A percentile compares a stretch with the other conserved stretches of the same genome.
phyloP scores from a whole-genome alignment of 2,888 invertebrate genomes.

The Geotrupes spiniger region DNA sequence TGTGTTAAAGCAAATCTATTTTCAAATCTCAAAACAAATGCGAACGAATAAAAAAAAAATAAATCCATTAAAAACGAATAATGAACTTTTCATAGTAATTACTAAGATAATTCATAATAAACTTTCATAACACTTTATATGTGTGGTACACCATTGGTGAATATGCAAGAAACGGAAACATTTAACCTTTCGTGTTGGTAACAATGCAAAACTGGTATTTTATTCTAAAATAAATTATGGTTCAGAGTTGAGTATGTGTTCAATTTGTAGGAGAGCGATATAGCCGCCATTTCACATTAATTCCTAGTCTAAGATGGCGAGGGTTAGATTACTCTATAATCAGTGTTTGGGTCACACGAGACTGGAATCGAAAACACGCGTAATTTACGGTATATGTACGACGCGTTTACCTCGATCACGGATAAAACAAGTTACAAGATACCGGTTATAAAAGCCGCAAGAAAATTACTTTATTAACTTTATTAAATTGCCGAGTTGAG shows the following conservation, averaged over 20 bases:
- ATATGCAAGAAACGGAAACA: constrained; percentile 9
- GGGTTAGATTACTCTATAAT: constrained; percentile 24
- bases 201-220: constrained; percentile 7
- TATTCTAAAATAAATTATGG: constrained; percentile 14
- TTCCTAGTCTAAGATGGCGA: constrained; percentile 27
- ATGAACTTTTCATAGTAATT: too few relatives aligned
- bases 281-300: constrained; percentile 19
- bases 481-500: constrained; percentile 26
- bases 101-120: too few relatives aligned
- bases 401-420: constrained; percentile 20
- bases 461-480: constrained; percentile 32
- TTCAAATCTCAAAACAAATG: too few relatives aligned
- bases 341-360: constrained; percentile 24
- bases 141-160: too few relatives aligned
- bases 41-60: too few relatives aligned
- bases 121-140: too few relatives aligned
- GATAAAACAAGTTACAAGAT: constrained; percentile 18
- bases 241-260: constrained; percentile 10
- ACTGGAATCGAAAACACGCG: constrained; percentile 18
- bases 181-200: constrained; percentile 14
- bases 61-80: too few relatives aligned
- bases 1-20: too few relatives aligned
- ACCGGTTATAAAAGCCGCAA: constrained; percentile 21
- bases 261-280: constrained; percentile 19
- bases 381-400: constrained; percentile 18